Evolutionary conservation across 2,113 vertebrate species (phyloP).

Genomic region (Bothrops jararaca): DNA sequence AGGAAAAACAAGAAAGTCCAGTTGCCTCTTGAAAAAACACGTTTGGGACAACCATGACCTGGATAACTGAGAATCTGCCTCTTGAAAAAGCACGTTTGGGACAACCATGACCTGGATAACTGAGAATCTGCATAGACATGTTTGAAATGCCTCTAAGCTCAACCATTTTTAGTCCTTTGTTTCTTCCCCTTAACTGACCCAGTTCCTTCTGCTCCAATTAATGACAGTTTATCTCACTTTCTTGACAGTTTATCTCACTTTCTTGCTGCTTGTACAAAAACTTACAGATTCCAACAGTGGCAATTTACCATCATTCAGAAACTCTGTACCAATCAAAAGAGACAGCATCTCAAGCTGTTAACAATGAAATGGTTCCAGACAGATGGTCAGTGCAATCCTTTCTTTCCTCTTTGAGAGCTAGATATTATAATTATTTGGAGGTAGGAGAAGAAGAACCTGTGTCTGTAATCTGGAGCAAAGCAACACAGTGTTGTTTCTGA

Average conservation of each 20-base stretch:
- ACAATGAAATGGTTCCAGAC: neutral
- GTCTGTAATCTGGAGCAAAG: neutral
- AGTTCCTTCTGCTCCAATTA: neutral
- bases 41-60: too few species aligned
- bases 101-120: too few species aligned
- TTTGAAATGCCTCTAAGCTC: neutral
- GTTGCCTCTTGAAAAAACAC: too few species aligned
- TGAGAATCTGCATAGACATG: too few species aligned
- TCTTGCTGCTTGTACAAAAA: neutral
- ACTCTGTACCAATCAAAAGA: neutral
- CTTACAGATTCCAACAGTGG: neutral
- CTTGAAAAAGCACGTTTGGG: too few species aligned
- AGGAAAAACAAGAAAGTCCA: too few species aligned
- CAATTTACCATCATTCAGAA: neutral
- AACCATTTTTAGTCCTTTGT: neutral
- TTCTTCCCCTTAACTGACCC: neutral
- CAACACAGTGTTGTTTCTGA: neutral
- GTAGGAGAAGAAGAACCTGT: neutral
- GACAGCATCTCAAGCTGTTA: neutral
- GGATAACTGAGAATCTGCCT: too few species aligned
- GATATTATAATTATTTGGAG: constrained; percentile 10
- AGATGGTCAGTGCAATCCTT: neutral
- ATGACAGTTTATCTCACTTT: neutral
- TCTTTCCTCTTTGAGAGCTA: neutral
- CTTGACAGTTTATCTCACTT: too few species aligned